Evolutionary conservation across 2,888 invertebrate genomes (phyloP).

Genomic region (Dryadula phaetusa): DNA sequence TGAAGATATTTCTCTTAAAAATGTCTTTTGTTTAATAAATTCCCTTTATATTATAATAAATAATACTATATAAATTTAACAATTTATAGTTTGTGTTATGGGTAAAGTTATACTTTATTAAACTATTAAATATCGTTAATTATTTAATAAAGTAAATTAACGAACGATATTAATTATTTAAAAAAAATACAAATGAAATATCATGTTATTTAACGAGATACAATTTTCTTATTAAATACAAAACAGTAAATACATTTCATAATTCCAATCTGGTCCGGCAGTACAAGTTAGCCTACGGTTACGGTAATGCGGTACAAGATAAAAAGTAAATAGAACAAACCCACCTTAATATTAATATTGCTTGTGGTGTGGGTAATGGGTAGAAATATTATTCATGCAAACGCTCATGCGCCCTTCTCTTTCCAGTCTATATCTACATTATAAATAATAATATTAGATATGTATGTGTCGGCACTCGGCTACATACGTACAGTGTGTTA

Average conservation of each 20-base stretch:
- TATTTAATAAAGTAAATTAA: not conserved
- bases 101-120: not conserved
- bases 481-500: constrained; percentile 34
- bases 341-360: constrained; percentile 46
- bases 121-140: not conserved
- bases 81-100: not conserved
- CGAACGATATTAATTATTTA: not conserved
- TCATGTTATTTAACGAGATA: not conserved
- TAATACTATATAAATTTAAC: not conserved
- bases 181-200: not conserved
- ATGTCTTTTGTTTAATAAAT: not conserved
- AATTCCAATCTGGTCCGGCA: constrained; percentile 29
- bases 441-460: constrained; percentile 48
- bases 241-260: constrained; percentile 20
- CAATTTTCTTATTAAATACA: constrained; percentile 4
- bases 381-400: constrained; percentile 52
- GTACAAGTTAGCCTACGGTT: constrained; percentile 33
- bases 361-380: constrained; percentile 47
- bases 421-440: constrained; percentile 47
- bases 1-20: constrained; percentile 3
- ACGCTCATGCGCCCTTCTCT: constrained; percentile 55
- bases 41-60: not conserved
- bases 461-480: constrained; percentile 37
- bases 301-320: constrained; percentile 39
- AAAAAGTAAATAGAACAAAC: constrained; percentile 46